phyloP scores from a whole-genome alignment of 2,113 vertebrate genomes.

The Colius striatus region DNA sequence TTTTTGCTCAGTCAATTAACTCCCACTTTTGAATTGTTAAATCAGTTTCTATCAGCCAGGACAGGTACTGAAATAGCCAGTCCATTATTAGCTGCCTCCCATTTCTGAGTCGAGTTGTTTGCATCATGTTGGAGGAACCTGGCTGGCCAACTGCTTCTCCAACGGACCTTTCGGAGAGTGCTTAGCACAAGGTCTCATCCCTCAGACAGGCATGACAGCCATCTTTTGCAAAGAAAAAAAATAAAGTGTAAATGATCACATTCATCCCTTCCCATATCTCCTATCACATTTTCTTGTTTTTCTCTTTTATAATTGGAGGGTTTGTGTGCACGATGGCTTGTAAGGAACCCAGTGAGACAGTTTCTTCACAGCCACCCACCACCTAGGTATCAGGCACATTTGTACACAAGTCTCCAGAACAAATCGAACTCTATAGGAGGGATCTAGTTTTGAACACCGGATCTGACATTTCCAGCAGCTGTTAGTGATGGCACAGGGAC shows the following conservation, averaged over 20 bases:
- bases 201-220: not conserved
- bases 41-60: not conserved
- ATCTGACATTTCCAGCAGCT: not conserved
- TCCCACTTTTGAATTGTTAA: constrained; percentile 2
- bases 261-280: not conserved
- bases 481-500: not conserved
- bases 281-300: not conserved
- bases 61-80: constrained; percentile 5
- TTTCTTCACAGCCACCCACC: not conserved
- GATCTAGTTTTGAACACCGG: not conserved
- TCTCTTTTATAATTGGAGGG: not conserved
- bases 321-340: not conserved
- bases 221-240: not conserved
- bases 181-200: not conserved
- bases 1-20: constrained; percentile 1
- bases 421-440: not conserved
- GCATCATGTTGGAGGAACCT: not conserved
- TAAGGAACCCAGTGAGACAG: not conserved
- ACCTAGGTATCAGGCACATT: not conserved
- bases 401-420: not conserved
- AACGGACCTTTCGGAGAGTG: not conserved
- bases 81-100: not conserved
- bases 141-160: not conserved
- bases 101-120: not conserved
- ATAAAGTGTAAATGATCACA: not conserved